Conservation (phyloP, 2,113 vertebrate species). For the Xyrauchen texanus region DNA sequence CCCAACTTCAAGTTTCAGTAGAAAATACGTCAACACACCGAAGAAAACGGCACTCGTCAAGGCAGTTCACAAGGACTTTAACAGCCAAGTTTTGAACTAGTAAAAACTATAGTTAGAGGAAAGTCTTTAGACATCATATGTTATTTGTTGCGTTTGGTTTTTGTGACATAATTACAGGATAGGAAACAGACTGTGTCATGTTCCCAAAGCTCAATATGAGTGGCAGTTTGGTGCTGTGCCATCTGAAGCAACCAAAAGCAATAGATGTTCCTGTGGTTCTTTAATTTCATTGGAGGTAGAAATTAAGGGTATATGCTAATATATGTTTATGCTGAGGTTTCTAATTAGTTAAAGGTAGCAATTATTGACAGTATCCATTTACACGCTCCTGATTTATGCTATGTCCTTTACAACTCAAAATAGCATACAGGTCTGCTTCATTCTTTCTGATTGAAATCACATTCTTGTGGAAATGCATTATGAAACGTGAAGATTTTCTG, state of each 20-base stretch:
- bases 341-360: slow-evolving; percentile 24
- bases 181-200: not conserved
- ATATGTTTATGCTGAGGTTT: slow-evolving; percentile 15
- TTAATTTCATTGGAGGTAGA: not conserved
- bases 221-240: not conserved
- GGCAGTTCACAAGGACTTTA: not conserved
- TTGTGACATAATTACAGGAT: slow-evolving; percentile 4
- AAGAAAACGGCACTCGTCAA: too few relatives aligned
- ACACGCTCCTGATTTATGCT: not conserved
- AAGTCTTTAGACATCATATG: slow-evolving; percentile 19
- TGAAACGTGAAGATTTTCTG: not conserved
- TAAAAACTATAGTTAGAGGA: not conserved
- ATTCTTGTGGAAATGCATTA: not conserved
- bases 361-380: not conserved
- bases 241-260: not conserved
- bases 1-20: too few relatives aligned
- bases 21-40: too few relatives aligned
- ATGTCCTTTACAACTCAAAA: not conserved
- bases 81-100: not conserved
- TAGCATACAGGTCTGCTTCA: too few relatives aligned
- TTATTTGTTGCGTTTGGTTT: slow-evolving; percentile 15
- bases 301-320: too few relatives aligned
- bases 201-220: not conserved
- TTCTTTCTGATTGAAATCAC: too few relatives aligned
- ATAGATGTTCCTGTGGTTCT: not conserved